Conservation (phyloP, 2,797 vertebrate genomes). For the Holocentrus rufus region DNA sequence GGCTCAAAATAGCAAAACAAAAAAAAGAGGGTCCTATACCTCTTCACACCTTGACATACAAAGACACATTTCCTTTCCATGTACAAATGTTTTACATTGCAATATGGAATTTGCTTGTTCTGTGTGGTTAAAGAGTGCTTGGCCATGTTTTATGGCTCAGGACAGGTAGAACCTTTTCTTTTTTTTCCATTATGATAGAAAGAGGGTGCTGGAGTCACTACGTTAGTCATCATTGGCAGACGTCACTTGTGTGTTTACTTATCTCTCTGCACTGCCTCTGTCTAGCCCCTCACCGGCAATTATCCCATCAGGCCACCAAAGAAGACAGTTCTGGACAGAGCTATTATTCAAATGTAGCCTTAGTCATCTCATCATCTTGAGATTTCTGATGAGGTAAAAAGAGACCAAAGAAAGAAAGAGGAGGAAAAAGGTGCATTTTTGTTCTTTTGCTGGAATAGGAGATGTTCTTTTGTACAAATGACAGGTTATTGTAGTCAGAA, state of each 20-base stretch:
- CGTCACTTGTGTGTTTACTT: slow-evolving; percentile 63
- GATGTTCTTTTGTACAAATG: neutral
- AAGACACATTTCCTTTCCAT: neutral
- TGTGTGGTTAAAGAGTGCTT: neutral
- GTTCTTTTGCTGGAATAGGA: slow-evolving; percentile 31
- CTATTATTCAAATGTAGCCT: slow-evolving; percentile 52
- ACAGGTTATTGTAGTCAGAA: slow-evolving; percentile 43
- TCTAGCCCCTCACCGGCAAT: slow-evolving; percentile 63
- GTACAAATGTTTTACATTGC: neutral
- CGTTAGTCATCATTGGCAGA: slow-evolving; percentile 66
- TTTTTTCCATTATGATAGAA: slow-evolving; percentile 15
- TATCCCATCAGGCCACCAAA: slow-evolving; percentile 53
- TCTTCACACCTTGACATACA: neutral
- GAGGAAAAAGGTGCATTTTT: slow-evolving; percentile 5
- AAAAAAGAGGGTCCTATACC: neutral
- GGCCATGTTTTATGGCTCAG: too few species aligned
- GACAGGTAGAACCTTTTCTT: neutral
- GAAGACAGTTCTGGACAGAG: slow-evolving; percentile 31
- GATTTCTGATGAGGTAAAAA: slow-evolving; percentile 27
- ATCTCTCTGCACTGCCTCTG: slow-evolving; percentile 41
- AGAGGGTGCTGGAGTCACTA: slow-evolving; percentile 31
- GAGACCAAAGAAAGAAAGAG: neutral
- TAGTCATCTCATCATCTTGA: slow-evolving; percentile 14
- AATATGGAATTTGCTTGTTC: neutral
- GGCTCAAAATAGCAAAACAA: slow-evolving; percentile 20